Evolutionary conservation across 2,888 invertebrate species (phyloP), one percentile per base, ranked within the genome.

Genomic region (Phragmatobia fuliginosa): DNA sequence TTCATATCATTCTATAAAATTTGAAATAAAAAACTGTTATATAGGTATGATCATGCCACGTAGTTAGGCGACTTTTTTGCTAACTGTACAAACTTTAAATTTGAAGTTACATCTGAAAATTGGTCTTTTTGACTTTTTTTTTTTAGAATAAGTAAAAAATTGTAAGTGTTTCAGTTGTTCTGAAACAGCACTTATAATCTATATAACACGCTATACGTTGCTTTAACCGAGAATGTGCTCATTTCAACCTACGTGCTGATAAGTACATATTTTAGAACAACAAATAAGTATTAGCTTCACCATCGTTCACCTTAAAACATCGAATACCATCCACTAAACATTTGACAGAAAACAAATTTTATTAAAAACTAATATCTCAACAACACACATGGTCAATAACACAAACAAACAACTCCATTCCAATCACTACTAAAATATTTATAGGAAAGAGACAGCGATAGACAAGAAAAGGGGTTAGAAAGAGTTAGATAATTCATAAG

Each of bases 241-340:
- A 31, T 62, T 41, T 41, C 28, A 28, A 62, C 41, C 41, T 41
- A 62, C 21, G 41, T 41, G 41, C 31, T 11, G 28, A 41, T 62
- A 62, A 10, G 62, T 41, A 38, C 28, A 62, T 18, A 38, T 41
- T 62, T 49, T 62, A 52, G 36, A 14, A 33, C 38, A 36, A 61
- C 49, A 67, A 52, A 67, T 2, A 38, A 16, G 61, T n/a, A 52
- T 31, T 11, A 41, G 41, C 49, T 67, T 62, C 32, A 56, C 52
- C 28, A 59, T 60, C 31, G 5, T 61, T 31, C 49, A 28, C 58
- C 38, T 70, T 62, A 61, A 38, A 65, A 78, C 72, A 79, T 71
- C 61, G n/a, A 74, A 72, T 77, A 80, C 72, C 79, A 79, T 80
- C 75, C 79, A 74, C 75, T 74, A 78, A 74, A 77, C 72, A 70